Evolutionary conservation across 53 echinoderm and acorn worm species (phyloP).

Genomic region (Holothuria leucospilota): DNA sequence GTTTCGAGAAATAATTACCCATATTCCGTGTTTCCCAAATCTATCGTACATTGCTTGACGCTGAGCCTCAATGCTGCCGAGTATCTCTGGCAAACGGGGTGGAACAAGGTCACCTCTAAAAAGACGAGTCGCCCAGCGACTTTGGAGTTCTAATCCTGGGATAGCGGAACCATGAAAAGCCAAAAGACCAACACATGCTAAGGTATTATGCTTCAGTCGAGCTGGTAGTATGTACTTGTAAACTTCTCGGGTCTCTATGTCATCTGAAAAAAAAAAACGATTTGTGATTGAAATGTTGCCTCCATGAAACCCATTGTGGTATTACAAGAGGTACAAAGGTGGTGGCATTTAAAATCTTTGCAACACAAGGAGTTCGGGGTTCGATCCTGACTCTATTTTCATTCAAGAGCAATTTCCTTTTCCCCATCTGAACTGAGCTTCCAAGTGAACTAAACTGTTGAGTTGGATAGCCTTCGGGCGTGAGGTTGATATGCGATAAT

Average conservation of each 20-base stretch:
- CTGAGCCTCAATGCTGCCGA: constrained; percentile 60
- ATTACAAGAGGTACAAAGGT: too few species aligned
- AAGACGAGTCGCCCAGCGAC: constrained; percentile 78
- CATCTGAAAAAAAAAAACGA: constrained; percentile 17
- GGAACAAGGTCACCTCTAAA: constrained; percentile 56
- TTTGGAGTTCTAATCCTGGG: constrained; percentile 75
- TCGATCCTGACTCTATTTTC: constrained; percentile 61
- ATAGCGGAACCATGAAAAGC: constrained; percentile 63
- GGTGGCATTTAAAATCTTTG: not conserved
- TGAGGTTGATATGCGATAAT: too few species aligned
- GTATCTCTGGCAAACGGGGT: constrained; percentile 32
- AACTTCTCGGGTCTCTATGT: constrained; percentile 51
- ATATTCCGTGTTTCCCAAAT: constrained; percentile 71
- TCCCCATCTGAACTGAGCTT: too few species aligned
- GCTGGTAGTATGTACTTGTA: constrained; percentile 82
- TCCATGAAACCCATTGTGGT: too few species aligned
- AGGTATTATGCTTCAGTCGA: constrained; percentile 61
- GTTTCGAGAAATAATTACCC: constrained; percentile 37
- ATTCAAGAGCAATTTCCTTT: too few species aligned
- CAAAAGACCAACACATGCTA: constrained; percentile 71
- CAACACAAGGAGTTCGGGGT: constrained; percentile 62
- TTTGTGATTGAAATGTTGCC: too few species aligned
- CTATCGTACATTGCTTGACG: constrained; percentile 54
- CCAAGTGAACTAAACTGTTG: too few species aligned
- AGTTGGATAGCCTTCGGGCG: too few species aligned